Conservation (phyloP, 2,888 invertebrate species). For the Serrognathus titanus region DNA sequence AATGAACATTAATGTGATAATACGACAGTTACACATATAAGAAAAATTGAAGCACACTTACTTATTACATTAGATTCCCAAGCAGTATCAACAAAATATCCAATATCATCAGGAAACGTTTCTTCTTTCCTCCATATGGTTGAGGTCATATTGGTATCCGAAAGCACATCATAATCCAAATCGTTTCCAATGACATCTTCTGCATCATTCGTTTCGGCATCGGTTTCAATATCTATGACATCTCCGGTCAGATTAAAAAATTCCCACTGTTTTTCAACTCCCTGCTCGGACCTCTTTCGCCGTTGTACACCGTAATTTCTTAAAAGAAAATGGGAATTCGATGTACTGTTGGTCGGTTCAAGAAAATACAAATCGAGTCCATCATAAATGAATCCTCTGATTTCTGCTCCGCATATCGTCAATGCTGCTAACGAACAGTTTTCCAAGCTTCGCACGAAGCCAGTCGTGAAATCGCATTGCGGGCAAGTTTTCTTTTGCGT, state of each 20-base stretch:
- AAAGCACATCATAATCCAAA: constrained; percentile 11
- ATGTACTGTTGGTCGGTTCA: constrained; percentile 31
- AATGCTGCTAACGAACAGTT: constrained; percentile 34
- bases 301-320: constrained; percentile 1
- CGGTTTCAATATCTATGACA: constrained; percentile 44
- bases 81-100: constrained; percentile 50
- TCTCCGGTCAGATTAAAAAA: constrained; percentile 52
- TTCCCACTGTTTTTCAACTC: constrained; percentile 22
- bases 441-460: constrained; percentile 34
- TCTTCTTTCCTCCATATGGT: constrained; percentile 33
- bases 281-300: constrained; percentile 4
- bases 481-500: constrained; percentile 18
- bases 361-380: constrained; percentile 35
- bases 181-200: constrained; percentile 19
- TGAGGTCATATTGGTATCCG: constrained; percentile 1
- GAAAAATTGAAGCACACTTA: constrained; percentile 9
- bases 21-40: no score
- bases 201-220: constrained; percentile 27
- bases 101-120: constrained; percentile 44
- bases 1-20: no score
- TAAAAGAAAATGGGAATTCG: constrained; percentile 8
- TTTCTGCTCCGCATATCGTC: constrained; percentile 34
- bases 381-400: constrained; percentile 38
- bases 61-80: constrained; percentile 42
- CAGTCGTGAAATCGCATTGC: constrained; percentile 36